Evolutionary conservation across 2,797 vertebrate genomes (phyloP), one percentile per base, ranked within the genome.

Genomic region (Alauda arvensis): DNA sequence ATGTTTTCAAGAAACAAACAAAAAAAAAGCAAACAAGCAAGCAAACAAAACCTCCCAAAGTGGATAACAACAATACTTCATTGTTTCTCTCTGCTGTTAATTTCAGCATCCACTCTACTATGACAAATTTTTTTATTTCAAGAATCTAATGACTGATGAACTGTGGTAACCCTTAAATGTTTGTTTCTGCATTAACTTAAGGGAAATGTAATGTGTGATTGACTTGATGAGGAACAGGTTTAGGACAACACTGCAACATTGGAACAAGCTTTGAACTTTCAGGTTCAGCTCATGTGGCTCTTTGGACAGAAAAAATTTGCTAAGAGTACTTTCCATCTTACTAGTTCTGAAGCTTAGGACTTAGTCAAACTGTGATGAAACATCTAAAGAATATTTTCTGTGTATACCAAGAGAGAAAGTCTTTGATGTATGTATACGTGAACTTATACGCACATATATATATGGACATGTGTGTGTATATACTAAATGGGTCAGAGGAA

Each of bases 401-500:
- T 42, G 7, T 45, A 13, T 56, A 83, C 5, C 0, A 0, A 31
- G 31, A 55, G 23, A 66, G 2, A 16, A 40, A 42, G 2, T 28
- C 18, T 57, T 65, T 34, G 1, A 21, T 72, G 18, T 6, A 11
- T 33, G 11, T 29, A 7, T 26, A 14, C 3, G 4, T 42, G 15
- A 62, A 20, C 8, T 40, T 31, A 46, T 14, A 43, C 18, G 15
- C 14, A 34, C 6, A 33, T 14, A 37, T 37, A 55, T 12, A 7
- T 5, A n/a, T 23, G 20, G n/a, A 57, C 4, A 12, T 14, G 2
- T 19, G 2, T 49, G 1, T 52, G 1, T 37, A 3, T 45, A 5
- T 26, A 10, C 2, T 9, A 59, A 83, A 59, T 0, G 0, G 56
- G 43, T 31, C 29, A 51, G 61, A 80, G 28, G 21, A 66, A 65